Evolutionary conservation across 2,888 invertebrate species (phyloP).

Genomic region (Cynaeus angustus): DNA sequence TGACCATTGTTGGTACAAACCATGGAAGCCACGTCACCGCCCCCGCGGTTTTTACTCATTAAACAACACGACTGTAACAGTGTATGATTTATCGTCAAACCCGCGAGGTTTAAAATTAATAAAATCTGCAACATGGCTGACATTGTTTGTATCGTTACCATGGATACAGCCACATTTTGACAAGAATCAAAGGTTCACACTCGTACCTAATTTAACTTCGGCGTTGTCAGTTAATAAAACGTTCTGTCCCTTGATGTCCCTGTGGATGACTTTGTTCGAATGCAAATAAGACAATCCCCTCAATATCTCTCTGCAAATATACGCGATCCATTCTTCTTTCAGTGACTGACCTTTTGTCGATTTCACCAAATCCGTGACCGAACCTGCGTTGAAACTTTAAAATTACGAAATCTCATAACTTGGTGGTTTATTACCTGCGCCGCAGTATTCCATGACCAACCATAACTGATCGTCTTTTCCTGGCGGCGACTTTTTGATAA

Average conservation of each 20-base stretch:
- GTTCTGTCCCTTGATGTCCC: constrained; percentile 99
- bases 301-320: constrained; percentile 96
- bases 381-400: constrained; percentile 74
- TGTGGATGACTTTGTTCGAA: constrained; percentile 98
- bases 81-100: no score
- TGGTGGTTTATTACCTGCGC: constrained; percentile 80
- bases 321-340: constrained; percentile 99
- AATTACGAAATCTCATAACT: background rate
- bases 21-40: no score
- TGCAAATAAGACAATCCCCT: constrained; percentile 98
- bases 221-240: constrained; percentile 99
- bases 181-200: no score
- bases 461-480: constrained; percentile 99
- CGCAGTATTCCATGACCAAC: constrained; percentile 99
- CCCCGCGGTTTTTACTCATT: no score
- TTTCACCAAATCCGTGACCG: constrained; percentile 99
- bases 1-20: no score
- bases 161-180: no score
- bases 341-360: constrained; percentile 98
- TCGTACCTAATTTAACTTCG: constrained; percentile 97
- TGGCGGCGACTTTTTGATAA: constrained; percentile 98
- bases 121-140: no score
- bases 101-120: no score
- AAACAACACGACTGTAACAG: no score
- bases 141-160: no score